These are phyloP conservation scores for Hucho hucho DNA, from an alignment of 2,113 vertebrate species.

Conservation along the genomic window DNA sequence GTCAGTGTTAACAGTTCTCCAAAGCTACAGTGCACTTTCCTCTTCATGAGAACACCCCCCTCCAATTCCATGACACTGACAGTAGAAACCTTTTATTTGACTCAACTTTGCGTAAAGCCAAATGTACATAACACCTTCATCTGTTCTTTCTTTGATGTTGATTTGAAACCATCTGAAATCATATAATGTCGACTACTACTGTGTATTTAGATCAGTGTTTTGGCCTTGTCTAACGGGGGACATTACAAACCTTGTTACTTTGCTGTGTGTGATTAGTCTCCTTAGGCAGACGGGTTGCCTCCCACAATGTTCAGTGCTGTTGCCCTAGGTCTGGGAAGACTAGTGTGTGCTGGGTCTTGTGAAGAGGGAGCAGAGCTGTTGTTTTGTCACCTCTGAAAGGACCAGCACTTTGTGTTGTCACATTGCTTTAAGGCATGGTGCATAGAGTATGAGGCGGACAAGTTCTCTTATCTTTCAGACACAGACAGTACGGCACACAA, in stretches of 20 bases:
- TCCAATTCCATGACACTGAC: not conserved
- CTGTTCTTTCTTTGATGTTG: constrained; percentile 27
- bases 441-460: constrained; percentile 4
- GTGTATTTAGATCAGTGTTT: constrained; percentile 44
- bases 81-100: constrained; percentile 33
- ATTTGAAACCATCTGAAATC: constrained; percentile 39
- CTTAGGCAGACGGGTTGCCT: no score
- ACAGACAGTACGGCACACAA: not conserved
- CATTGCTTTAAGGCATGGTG: constrained; percentile 4
- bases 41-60: constrained; percentile 19
- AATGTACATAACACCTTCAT: constrained; percentile 42
- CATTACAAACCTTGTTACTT: constrained; percentile 28
- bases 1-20: constrained; percentile 46
- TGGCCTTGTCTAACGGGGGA: constrained; percentile 23
- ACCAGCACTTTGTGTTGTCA: constrained; percentile 30
- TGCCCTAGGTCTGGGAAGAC: no score
- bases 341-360: constrained; percentile 33
- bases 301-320: no score
- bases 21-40: constrained; percentile 51
- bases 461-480: constrained; percentile 2
- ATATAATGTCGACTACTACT: constrained; percentile 30
- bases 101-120: constrained; percentile 39
- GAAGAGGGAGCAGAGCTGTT: constrained; percentile 20
- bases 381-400: constrained; percentile 44
- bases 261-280: not conserved